Conservation (phyloP, 2,113 vertebrate species). For the Pelecanoides urinatrix region DNA sequence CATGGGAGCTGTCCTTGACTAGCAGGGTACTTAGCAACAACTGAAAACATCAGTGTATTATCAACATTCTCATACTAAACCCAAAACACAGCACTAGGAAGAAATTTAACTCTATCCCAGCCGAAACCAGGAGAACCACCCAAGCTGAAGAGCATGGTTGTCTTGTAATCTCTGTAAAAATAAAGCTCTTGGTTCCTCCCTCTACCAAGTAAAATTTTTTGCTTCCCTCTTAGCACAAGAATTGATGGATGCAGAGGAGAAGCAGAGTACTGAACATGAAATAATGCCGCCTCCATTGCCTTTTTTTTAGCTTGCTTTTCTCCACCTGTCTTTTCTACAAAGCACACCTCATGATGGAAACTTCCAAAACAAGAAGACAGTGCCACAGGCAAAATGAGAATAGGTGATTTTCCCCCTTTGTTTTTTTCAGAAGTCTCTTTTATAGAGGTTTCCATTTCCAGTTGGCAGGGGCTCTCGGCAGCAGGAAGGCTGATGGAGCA, state of each 20-base stretch:
- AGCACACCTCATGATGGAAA: not conserved
- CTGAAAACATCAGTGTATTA: too few species aligned
- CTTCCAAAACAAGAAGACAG: not conserved
- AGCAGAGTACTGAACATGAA: not conserved
- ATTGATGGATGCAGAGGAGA: not conserved
- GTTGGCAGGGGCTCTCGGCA: not conserved
- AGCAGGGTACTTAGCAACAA: too few species aligned
- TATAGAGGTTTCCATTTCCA: not conserved
- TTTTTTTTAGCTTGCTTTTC: not conserved
- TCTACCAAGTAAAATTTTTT: not conserved
- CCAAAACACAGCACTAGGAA: too few species aligned
- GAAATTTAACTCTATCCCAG: too few species aligned
- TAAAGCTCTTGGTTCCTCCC: not conserved
- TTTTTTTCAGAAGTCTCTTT: not conserved
- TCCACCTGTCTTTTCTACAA: not conserved
- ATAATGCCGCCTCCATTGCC: not conserved
- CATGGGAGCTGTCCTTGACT: too few species aligned
- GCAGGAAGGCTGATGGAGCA: not conserved
- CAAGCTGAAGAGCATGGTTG: accelerated
- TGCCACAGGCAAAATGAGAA: not conserved
- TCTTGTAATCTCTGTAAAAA: not conserved
- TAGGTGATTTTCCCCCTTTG: not conserved
- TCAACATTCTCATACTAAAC: too few species aligned
- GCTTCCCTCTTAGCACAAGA: not conserved
- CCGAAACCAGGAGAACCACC: not conserved